Conservation (phyloP, 1,140 invertebrate species). For the Drosophila jambulina region DNA sequence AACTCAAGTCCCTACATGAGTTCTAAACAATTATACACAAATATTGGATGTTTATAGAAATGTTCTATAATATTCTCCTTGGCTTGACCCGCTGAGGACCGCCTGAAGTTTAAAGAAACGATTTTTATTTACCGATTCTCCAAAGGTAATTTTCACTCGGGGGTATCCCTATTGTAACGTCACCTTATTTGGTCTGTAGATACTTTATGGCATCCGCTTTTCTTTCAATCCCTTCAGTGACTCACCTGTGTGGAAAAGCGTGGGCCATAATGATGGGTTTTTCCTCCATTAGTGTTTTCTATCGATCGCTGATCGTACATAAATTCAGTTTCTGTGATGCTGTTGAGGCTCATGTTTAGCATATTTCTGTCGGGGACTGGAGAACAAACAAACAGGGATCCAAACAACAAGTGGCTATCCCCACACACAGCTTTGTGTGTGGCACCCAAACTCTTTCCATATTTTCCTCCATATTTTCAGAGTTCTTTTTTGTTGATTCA, state of each 20-base stretch:
- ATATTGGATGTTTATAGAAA: not conserved
- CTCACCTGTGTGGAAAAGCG: conserved; percentile 42
- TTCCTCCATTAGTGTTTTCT: conserved; percentile 19
- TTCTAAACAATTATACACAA: not conserved
- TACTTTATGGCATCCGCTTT: conserved; percentile 65
- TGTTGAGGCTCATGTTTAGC: conserved; percentile 34
- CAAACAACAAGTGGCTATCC: conserved; percentile 52
- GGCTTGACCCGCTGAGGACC: conserved; percentile 51
- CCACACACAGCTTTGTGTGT: conserved; percentile 38
- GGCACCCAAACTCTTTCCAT: conserved; percentile 35
- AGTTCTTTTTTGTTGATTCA: conserved; percentile 67
- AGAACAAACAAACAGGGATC: conserved; percentile 38
- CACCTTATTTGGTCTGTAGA: conserved; percentile 18
- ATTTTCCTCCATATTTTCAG: conserved; percentile 31
- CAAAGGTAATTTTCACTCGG: conserved; percentile 11
- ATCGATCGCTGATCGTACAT: conserved; percentile 2
- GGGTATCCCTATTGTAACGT: conserved; percentile 15
- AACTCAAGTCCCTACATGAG: not conserved
- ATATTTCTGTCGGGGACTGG: conserved; percentile 18
- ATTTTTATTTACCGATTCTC: not conserved
- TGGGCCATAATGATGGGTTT: conserved; percentile 40
- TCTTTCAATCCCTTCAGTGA: conserved; percentile 26
- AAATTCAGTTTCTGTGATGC: conserved; percentile 25
- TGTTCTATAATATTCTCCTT: not conserved
- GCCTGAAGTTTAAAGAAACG: conserved; percentile 27